These are phyloP conservation scores for Alcis repandata DNA, from an alignment of 2,888 invertebrate genomes.

Conservation along the genomic window DNA sequence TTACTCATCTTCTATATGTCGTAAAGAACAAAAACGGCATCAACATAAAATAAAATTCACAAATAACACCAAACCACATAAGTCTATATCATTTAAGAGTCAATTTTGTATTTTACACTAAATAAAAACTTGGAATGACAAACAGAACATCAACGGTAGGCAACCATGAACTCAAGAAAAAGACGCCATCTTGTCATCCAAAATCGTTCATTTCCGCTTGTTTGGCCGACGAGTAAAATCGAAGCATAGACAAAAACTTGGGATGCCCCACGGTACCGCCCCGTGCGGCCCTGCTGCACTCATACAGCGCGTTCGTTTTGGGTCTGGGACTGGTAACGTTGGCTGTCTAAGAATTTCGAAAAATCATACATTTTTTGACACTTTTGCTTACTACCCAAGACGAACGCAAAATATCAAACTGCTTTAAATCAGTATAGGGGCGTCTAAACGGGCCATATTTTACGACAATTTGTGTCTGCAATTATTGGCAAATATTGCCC, in stretches of 20 bases:
- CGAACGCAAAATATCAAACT: no score
- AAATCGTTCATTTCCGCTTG: slow-evolving; percentile 21
- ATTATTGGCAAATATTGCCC: no score
- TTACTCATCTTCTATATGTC: slow-evolving; percentile 72
- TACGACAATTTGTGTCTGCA: no score
- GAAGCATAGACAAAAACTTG: slow-evolving; percentile 2
- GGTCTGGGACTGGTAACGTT: no score
- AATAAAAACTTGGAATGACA: slow-evolving; percentile 27
- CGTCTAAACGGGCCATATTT: no score
- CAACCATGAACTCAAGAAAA: slow-evolving; percentile 28
- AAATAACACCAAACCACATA: slow-evolving; percentile 25
- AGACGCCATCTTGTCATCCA: slow-evolving; percentile 60
- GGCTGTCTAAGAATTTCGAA: no score
- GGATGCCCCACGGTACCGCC: not conserved
- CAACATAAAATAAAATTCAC: slow-evolving; percentile 39
- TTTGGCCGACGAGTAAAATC: not conserved
- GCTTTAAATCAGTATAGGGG: no score
- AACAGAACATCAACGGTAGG: slow-evolving; percentile 21
- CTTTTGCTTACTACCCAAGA: no score
- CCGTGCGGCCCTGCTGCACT: no score
- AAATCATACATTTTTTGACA: no score
- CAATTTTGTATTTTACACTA: slow-evolving; percentile 20
- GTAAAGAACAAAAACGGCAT: slow-evolving; percentile 33
- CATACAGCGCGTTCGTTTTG: no score
- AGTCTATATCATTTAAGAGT: slow-evolving; percentile 15